A percentile compares a stretch with the other conserved stretches of the same genome.
Conservation (phyloP, 2,888 invertebrate genomes). For the Disparrhopalites patrizii region DNA sequence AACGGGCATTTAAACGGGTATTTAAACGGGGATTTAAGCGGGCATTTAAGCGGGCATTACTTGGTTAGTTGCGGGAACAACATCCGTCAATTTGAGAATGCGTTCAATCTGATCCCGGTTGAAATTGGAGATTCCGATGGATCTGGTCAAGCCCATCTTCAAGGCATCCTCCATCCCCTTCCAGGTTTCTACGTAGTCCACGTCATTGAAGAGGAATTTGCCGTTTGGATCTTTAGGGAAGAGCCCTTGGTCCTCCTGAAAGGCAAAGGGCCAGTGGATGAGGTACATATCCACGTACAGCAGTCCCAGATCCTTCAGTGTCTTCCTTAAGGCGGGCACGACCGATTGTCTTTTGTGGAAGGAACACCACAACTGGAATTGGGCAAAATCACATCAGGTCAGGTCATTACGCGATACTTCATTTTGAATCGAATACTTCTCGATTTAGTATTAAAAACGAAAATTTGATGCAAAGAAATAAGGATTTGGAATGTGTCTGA, state of each 20-base stretch:
- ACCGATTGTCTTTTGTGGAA: slow-evolving; percentile 77
- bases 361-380: slow-evolving; percentile 74
- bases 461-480: neutral
- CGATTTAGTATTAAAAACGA: neutral
- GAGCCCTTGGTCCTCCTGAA: slow-evolving; percentile 59
- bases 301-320: slow-evolving; percentile 68
- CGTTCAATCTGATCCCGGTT: slow-evolving; percentile 68
- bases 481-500: too few species aligned
- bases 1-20: neutral
- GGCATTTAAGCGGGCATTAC: slow-evolving; percentile 50
- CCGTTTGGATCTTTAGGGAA: slow-evolving; percentile 59
- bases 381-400: neutral
- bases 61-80: slow-evolving; percentile 66
- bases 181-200: slow-evolving; percentile 73
- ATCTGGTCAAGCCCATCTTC: slow-evolving; percentile 64
- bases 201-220: slow-evolving; percentile 52
- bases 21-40: neutral
- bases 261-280: slow-evolving; percentile 88
- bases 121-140: slow-evolving; percentile 80
- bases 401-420: neutral
- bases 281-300: slow-evolving; percentile 77
- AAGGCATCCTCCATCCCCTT: slow-evolving; percentile 66
- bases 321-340: slow-evolving; percentile 62
- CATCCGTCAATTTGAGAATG: slow-evolving; percentile 59
- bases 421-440: neutral